Base-by-base conservation (phyloP, 2,797 vertebrate genomes). In the Sphenopsis melanotis region DNA sequence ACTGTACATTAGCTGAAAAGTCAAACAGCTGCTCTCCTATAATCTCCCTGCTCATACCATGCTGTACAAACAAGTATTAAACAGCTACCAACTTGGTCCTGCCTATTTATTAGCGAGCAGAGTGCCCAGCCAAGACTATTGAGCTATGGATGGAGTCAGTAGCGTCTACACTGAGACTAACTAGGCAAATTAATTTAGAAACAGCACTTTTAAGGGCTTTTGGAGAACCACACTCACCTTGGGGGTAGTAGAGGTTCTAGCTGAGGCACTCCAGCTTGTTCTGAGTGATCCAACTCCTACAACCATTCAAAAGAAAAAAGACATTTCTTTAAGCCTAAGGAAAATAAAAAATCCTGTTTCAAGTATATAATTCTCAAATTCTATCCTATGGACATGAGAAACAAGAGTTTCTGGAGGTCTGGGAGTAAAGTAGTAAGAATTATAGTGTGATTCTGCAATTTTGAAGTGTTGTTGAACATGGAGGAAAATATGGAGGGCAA, bases 161-260 rank as follows among this genome's bases (percentile, higher is more conserved):
- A 53, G 52, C 34, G 17, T 55, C 61, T 57, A 52, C 39, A 26
- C 0, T 61, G 65, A 86, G 30, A 49, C 26, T 64, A 60, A 79
- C 32, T 39, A 70, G 22, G 42, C 26, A 87, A 83, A 72, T 64
- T 49, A 80, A 50, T 17, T 70, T 32, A 77, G 68, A 68, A 94
- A 61, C 46, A 57, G 4, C 26, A 56, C 16, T 72, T 92, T 12
- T 30, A 59, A 79, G 20, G 16, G 23, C 52, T 50, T 64, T 36
- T 49, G 44, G 68, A 85, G 52, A 90, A 87, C 4, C 41, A 44
- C 47, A 87, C 98, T 98, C 91, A 99, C 99, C 99, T 98, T 81
- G 98, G 97, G 49, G 99, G 98, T 36, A 99, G 95, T 9, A 95
- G 87, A n/a, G 96, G 96, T 61, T 98, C 97, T 75, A 96, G 87